Base-by-base conservation (phyloP, 2,888 invertebrate species). In the Eupithecia abbreviata region DNA sequence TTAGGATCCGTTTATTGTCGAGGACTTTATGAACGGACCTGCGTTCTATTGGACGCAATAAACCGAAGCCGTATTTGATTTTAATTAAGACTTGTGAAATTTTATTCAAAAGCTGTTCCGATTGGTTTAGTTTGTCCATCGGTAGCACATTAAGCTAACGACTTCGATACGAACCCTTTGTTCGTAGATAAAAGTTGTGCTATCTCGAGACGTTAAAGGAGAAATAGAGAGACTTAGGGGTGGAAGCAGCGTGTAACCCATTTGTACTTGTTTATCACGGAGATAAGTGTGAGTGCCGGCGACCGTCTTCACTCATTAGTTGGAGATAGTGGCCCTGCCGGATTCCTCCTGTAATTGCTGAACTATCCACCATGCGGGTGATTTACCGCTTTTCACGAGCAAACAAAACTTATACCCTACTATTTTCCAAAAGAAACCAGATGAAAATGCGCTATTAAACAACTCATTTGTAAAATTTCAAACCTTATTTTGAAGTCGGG, bases 261-360 rank as follows among this genome's bases (percentile, higher is more conserved):
- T 94, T 93, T 93, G 93, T 93, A 91, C 89, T 92, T 90, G 90
- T 94, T 94, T 94, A 93, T 93, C 92, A 88, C 87, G 84, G 83
- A 92, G 92, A 93, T 93, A 93, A 92, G 90, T 90, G 86, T 84
- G 85, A 90, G 88, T 90, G 90, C 87, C 86, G 83, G 83, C 89
- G 86, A 86, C 87, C 87, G 89, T 88, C 89, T 89, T 87, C 86
- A 89, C 90, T 93, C 92, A 93, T 93, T 93, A 93, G 91, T 91
- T 89, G 82, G 81, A 85, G 92, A 93, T 92, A 92, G 90, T 83
- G 88, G 78, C 81, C 84, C 5, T 85, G 85, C 89, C 87, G 86
- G 90, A 89, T 90, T 90, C 87, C 86, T 87, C 83, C 86, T 88
- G 91, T 93, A 93, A 93, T 93, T 93, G 90, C 90, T 92, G 85